A percentile compares a stretch with the other conserved stretches of the same genome.
phyloP scores from a whole-genome alignment of 2,888 invertebrate genomes.

The Rhynchonema sp. region DNA sequence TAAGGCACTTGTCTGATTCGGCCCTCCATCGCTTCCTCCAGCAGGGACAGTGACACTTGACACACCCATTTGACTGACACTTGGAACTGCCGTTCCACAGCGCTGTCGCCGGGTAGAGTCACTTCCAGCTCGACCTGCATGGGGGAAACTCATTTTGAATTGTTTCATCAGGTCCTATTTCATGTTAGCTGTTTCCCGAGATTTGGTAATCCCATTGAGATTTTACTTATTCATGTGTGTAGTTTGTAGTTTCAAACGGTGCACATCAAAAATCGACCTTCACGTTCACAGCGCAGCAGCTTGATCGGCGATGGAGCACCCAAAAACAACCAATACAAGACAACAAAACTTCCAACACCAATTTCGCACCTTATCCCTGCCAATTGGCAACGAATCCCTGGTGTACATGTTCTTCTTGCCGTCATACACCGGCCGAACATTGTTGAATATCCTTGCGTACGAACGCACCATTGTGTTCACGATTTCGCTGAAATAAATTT shows the following conservation, averaged over 20 bases:
- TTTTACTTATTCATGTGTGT: too few relatives aligned
- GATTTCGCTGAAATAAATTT: constrained; percentile 19
- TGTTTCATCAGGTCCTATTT: too few relatives aligned
- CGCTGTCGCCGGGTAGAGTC: constrained; percentile 80
- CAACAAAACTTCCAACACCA: too few relatives aligned
- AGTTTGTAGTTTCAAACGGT: too few relatives aligned
- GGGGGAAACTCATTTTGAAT: too few relatives aligned
- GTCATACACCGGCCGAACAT: constrained; percentile 69
- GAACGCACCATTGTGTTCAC: constrained; percentile 22
- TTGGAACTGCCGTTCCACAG: constrained; percentile 87
- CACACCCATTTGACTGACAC: constrained; percentile 80
- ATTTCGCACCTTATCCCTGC: constrained; percentile 70
- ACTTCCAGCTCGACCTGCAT: constrained; percentile 33
- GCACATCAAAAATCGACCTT: too few relatives aligned
- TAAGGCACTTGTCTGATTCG: constrained; percentile 74
- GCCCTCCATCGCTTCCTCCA: constrained; percentile 94
- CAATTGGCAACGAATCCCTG: constrained; percentile 85
- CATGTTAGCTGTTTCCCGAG: too few relatives aligned
- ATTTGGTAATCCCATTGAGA: too few relatives aligned
- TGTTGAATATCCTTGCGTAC: constrained; percentile 17
- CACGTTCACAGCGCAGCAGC: too few relatives aligned
- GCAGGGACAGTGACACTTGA: constrained; percentile 56
- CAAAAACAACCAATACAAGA: too few relatives aligned
- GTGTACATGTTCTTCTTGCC: constrained; percentile 96
- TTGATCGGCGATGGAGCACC: too few relatives aligned